A percentile compares a stretch with the other conserved stretches of the same genome.
Conservation (phyloP, 1,140 invertebrate species). For the Ceratosolen solmsi region DNA sequence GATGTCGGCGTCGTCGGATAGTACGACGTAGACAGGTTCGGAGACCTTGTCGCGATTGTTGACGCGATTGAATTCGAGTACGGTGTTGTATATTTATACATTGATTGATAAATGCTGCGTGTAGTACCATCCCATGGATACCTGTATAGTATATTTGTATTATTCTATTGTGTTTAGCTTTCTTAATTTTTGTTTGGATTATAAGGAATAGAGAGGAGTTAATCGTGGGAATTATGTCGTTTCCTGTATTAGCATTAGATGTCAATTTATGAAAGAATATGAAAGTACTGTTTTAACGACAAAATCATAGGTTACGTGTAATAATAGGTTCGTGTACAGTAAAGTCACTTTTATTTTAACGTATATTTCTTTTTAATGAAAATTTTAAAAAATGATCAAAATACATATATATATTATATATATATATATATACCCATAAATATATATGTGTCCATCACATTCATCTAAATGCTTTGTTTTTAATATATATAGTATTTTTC, state of each 20-base stretch:
- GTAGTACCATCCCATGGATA: conserved; percentile 68
- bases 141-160: conserved; percentile 57
- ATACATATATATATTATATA: no score
- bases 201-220: no score
- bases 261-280: neutral
- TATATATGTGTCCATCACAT: no score
- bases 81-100: conserved; percentile 55
- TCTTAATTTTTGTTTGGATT: neutral
- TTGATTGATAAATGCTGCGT: conserved; percentile 60
- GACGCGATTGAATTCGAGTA: conserved; percentile 40
- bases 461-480: no score
- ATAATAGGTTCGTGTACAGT: no score
- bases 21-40: conserved; percentile 45
- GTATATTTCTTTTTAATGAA: no score
- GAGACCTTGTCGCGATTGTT: conserved; percentile 44
- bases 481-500: no score
- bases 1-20: conserved; percentile 47
- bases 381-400: no score
- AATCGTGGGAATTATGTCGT: neutral
- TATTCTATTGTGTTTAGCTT: neutral
- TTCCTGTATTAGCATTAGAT: neutral
- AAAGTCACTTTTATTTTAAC: no score
- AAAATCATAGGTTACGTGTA: neutral
- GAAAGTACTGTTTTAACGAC: conserved; percentile 11
- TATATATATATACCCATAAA: no score